Evolutionary conservation across 2,797 vertebrate species (phyloP).

Genomic region (Mus caroli): DNA sequence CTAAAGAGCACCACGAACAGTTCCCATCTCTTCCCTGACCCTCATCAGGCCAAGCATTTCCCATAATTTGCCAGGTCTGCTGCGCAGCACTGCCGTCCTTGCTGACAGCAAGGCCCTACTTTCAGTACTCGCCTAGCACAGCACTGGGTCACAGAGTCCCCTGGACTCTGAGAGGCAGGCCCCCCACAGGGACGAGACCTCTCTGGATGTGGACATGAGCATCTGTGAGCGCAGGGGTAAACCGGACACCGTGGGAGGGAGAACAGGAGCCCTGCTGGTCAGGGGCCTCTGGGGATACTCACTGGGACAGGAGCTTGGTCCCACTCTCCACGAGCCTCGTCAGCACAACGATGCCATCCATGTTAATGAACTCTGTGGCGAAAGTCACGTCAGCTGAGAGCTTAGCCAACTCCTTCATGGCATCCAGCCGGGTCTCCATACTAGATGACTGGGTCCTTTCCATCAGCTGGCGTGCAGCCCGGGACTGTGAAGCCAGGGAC

Average conservation of each 20-base stretch:
- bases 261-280: neutral
- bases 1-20: neutral
- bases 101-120: neutral
- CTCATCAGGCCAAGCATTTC: neutral
- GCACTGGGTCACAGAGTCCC: neutral
- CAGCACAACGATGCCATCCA: conserved; percentile 97
- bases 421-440: conserved; percentile 96
- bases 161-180: neutral
- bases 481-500: conserved; percentile 89
- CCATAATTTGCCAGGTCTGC: neutral
- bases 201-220: neutral
- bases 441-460: conserved; percentile 97
- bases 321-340: conserved; percentile 97
- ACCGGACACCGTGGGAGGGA: neutral
- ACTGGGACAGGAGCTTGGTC: conserved; percentile 94
- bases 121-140: neutral
- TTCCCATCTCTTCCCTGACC: neutral
- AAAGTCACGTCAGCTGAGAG: conserved; percentile 98
- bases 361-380: conserved; percentile 98
- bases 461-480: conserved; percentile 97
- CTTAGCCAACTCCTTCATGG: conserved; percentile 98
- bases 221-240: neutral
- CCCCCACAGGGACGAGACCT: rapidly evolving
- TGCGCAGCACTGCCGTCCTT: neutral
- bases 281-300: conserved; percentile 65